A percentile compares a stretch with the other conserved stretches of the same genome.
phyloP scores from a whole-genome alignment of 2,113 vertebrate species.

The Chiloscyllium plagiosum region DNA sequence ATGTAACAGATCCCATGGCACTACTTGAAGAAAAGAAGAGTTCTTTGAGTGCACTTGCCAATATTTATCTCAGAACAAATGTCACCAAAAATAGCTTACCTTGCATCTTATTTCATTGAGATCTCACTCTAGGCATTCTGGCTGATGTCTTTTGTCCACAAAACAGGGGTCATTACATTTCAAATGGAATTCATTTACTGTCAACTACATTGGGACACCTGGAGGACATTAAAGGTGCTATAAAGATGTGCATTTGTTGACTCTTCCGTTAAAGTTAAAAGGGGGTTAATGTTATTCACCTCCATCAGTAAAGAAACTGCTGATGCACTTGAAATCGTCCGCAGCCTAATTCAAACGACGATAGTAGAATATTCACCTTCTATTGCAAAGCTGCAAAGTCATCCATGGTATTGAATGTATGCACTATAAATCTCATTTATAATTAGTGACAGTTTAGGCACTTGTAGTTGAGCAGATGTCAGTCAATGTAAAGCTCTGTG shows the following conservation, averaged over 20 bases:
- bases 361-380: slow-evolving; percentile 34
- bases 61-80: neutral
- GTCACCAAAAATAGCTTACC: neutral
- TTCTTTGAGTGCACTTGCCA: neutral
- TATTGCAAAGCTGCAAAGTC: slow-evolving; percentile 15
- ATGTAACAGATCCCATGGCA: neutral
- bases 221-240: neutral
- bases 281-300: neutral
- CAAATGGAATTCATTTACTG: neutral
- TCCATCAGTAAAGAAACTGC: slow-evolving; percentile 7
- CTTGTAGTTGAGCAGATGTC: slow-evolving; percentile 65
- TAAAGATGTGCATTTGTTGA: neutral
- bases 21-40: neutral
- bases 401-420: slow-evolving; percentile 3
- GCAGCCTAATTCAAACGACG: neutral
- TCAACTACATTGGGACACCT: neutral
- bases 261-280: neutral
- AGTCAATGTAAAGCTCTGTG: slow-evolving; percentile 53
- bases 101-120: neutral
- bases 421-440: slow-evolving; percentile 48
- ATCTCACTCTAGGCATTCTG: neutral
- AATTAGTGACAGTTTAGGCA: slow-evolving; percentile 58
- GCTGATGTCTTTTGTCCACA: neutral
- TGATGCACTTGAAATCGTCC: slow-evolving; percentile 16
- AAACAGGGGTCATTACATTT: neutral